phyloP scores from a whole-genome alignment of 2,888 invertebrate genomes.

The Poecilobothrus nobilitatus region DNA sequence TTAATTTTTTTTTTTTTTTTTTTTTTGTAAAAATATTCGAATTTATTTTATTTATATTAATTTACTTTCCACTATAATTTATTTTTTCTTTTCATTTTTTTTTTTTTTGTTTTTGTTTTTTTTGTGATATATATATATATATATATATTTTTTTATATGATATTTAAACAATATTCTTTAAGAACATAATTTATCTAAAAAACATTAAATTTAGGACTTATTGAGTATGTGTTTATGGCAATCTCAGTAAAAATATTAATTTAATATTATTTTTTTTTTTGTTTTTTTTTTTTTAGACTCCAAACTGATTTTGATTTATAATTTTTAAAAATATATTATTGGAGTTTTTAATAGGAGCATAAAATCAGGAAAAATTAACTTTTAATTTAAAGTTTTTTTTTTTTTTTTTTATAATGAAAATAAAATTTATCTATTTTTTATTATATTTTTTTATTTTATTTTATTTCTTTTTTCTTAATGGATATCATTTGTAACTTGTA shows the following conservation, averaged over 20 bases:
- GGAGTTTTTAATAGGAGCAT: background rate
- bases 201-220: background rate
- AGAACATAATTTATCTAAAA: conserved; percentile 3
- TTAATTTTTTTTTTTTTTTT: background rate
- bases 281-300: background rate
- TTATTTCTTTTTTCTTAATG: too few relatives aligned
- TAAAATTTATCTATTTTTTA: too few relatives aligned
- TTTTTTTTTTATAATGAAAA: background rate
- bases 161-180: background rate
- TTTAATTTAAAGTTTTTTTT: background rate
- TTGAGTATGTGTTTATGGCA: conserved; percentile 3
- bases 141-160: background rate
- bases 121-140: background rate
- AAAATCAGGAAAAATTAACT: background rate
- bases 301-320: background rate
- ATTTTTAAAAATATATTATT: background rate
- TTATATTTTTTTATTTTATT: too few relatives aligned
- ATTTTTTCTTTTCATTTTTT: background rate
- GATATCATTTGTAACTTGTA: too few relatives aligned
- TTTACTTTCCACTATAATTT: background rate
- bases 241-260: conserved; percentile 1
- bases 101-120: background rate
- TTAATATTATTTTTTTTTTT: background rate
- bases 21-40: conserved; percentile 6
- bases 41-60: background rate